Conservation (phyloP, 2,888 invertebrate genomes). For the Cryptus armator region DNA sequence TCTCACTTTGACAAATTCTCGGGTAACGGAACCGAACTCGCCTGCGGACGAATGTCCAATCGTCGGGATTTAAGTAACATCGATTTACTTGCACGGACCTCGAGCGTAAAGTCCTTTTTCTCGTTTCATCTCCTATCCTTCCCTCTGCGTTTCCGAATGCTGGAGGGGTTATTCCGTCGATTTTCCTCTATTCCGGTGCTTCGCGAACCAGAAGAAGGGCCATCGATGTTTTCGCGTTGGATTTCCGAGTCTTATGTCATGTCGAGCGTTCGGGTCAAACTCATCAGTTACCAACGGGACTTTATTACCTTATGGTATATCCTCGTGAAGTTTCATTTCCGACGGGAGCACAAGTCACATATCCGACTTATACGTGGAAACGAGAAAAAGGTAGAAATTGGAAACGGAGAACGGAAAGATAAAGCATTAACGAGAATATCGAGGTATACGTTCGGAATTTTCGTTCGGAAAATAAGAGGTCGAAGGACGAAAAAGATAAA, state of each 20-base stretch:
- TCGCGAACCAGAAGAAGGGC: background rate
- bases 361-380: background rate
- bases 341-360: slow-evolving; percentile 4
- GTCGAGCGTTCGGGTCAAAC: slow-evolving; percentile 18
- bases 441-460: background rate
- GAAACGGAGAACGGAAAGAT: slow-evolving; percentile 7
- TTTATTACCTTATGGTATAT: background rate
- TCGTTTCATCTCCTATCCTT: background rate
- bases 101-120: background rate
- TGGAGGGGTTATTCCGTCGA: slow-evolving; percentile 16
- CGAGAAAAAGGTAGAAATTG: background rate
- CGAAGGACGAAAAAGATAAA: slow-evolving; percentile 9
- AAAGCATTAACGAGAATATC: slow-evolving; percentile 21
- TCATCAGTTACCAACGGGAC: slow-evolving; percentile 25
- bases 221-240: slow-evolving; percentile 18
- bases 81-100: background rate
- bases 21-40: background rate
- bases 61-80: slow-evolving; percentile 2
- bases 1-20: slow-evolving; percentile 4
- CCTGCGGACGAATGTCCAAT: background rate
- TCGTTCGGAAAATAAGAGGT: background rate
- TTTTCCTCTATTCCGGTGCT: background rate
- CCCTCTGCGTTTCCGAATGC: background rate
- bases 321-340: slow-evolving; percentile 12
- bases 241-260: slow-evolving; percentile 26